These are phyloP conservation scores for Caerostris darwini DNA, from an alignment of 1,140 invertebrate genomes.

Conservation along the genomic window DNA sequence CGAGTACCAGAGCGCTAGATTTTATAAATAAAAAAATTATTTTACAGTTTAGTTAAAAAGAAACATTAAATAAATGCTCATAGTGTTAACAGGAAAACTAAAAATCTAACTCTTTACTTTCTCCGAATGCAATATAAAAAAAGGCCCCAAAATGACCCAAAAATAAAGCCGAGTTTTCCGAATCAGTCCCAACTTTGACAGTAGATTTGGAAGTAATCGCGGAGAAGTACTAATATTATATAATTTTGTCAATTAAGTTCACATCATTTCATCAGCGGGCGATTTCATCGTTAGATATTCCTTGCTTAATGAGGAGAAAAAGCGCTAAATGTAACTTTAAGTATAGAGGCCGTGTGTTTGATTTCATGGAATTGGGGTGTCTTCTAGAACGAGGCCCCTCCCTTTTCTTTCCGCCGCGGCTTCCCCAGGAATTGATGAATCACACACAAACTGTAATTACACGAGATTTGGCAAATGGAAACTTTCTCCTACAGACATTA, in stretches of 20 bases:
- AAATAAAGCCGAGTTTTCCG: background rate
- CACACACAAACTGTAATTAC: background rate
- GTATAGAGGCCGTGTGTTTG: slow-evolving; percentile 20
- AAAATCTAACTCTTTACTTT: too few species aligned
- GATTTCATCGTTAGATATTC: slow-evolving; percentile 13
- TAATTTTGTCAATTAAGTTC: slow-evolving; percentile 25
- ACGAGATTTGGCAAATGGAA: background rate
- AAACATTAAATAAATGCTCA: too few species aligned
- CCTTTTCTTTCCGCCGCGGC: background rate
- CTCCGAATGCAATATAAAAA: background rate
- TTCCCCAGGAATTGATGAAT: slow-evolving; percentile 2
- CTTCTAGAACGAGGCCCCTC: background rate
- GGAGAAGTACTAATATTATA: background rate
- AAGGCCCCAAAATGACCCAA: background rate
- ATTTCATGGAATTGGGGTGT: background rate
- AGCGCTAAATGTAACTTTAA: slow-evolving; percentile 37
- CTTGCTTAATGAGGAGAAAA: background rate
- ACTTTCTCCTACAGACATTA: too few species aligned
- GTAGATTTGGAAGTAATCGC: background rate
- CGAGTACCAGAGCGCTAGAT: too few species aligned
- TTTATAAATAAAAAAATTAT: too few species aligned
- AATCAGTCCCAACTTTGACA: background rate
- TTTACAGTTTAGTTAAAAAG: too few species aligned
- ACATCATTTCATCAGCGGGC: slow-evolving; percentile 26
- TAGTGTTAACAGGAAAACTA: too few species aligned